These are phyloP conservation scores for Phymorhynchus buccinoides DNA, from an alignment of 1,140 invertebrate species.

Conservation along the genomic window DNA sequence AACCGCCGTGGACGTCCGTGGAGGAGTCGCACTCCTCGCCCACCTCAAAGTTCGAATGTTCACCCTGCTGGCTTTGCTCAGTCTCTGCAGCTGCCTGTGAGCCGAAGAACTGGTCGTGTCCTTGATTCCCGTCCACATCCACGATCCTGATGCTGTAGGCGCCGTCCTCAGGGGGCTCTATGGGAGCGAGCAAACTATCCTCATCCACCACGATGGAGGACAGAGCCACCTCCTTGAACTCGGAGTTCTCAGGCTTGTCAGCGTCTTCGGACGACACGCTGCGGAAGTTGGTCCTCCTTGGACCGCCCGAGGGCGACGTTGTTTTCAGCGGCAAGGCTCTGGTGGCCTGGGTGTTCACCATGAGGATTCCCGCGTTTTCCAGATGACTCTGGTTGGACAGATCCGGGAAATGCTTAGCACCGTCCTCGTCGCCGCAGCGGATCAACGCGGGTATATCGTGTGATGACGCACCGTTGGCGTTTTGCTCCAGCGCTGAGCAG, in stretches of 20 bases:
- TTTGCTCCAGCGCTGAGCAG: too few relatives aligned
- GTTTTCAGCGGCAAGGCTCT: background rate
- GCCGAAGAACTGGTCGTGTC: background rate
- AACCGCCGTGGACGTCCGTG: background rate
- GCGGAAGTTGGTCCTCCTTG: background rate
- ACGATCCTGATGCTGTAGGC: background rate
- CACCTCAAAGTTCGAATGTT: background rate
- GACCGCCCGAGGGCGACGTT: background rate
- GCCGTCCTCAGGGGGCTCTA: background rate
- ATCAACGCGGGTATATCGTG: background rate
- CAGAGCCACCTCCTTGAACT: constrained; percentile 16
- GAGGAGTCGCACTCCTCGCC: background rate
- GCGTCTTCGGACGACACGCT: constrained; percentile 21
- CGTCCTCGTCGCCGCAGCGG: background rate
- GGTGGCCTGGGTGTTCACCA: constrained; percentile 26
- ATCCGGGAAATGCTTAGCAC: background rate
- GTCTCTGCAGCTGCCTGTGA: background rate
- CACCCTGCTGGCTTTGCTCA: background rate
- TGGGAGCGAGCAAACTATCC: background rate
- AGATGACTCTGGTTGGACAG: constrained; percentile 33
- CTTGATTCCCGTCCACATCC: too few relatives aligned
- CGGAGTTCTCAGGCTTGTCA: background rate
- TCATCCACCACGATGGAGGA: background rate
- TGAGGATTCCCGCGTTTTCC: constrained; percentile 13
- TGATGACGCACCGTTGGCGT: too few relatives aligned